Conservation (phyloP, 2,797 vertebrate species). For the Propithecus deckenii region DNA sequence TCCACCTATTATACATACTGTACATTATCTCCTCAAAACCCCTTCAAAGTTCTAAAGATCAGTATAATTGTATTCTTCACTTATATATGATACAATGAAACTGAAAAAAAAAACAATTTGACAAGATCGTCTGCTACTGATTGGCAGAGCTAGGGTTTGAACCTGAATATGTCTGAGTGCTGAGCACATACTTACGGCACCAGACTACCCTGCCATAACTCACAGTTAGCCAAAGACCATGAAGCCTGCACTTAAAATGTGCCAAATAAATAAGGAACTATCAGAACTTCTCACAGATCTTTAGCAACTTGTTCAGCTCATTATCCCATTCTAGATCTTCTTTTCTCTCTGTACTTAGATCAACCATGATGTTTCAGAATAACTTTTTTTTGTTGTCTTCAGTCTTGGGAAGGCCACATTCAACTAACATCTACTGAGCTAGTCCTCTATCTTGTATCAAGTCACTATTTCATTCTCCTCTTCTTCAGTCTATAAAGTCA, state of each 20-base stretch:
- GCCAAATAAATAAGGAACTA: not conserved
- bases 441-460: not conserved
- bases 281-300: not conserved
- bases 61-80: not conserved
- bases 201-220: not conserved
- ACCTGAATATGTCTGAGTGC: not conserved
- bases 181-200: not conserved
- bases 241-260: not conserved
- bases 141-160: not conserved
- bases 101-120: not conserved
- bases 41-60: not conserved
- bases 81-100: not conserved
- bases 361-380: not conserved
- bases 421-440: not conserved
- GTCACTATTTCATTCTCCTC: not conserved
- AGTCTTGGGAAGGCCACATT: not conserved
- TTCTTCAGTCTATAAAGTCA: not conserved
- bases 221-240: not conserved
- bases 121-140: not conserved
- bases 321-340: not conserved
- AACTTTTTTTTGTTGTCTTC: not conserved
- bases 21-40: not conserved
- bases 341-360: not conserved
- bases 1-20: not conserved
- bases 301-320: not conserved